Conservation (phyloP, 37 sponge, comb jelly and placozoan species). For the Hormiphora californensis region DNA sequence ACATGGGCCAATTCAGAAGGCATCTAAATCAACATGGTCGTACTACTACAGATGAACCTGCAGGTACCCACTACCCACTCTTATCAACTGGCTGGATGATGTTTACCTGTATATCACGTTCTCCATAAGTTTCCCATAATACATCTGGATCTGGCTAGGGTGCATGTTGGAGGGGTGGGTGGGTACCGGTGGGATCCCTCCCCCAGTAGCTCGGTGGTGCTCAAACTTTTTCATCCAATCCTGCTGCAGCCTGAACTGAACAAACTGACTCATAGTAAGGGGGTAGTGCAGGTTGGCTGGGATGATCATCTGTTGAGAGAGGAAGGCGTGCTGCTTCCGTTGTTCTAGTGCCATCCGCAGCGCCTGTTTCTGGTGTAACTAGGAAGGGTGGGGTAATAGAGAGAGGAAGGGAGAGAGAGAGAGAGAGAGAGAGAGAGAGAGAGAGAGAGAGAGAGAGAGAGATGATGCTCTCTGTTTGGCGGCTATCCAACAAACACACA, state of each 20-base stretch:
- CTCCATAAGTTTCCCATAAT: neutral
- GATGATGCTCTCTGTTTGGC: too few species aligned
- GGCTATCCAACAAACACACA: too few species aligned
- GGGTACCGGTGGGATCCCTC: neutral
- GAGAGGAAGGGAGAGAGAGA: too few species aligned
- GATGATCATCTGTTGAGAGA: slow-evolving; percentile 1
- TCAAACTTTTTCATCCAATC: slow-evolving; percentile 9
- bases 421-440: too few species aligned
- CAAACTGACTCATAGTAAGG: slow-evolving; percentile 9
- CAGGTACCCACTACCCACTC: too few species aligned
- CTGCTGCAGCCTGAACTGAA: slow-evolving; percentile 7
- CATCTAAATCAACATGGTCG: too few species aligned
- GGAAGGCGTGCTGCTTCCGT: slow-evolving; percentile 3
- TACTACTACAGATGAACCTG: too few species aligned
- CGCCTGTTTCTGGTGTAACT: slow-evolving; percentile 45
- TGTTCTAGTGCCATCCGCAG: slow-evolving; percentile 29
- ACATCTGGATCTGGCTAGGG: neutral
- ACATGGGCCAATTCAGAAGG: too few species aligned
- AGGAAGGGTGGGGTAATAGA: too few species aligned
- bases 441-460: too few species aligned
- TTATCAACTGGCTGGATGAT: too few species aligned
- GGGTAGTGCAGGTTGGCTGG: slow-evolving; percentile 14
- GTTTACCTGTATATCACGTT: neutral
- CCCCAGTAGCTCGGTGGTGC: neutral
- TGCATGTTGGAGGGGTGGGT: neutral